Percentiles rank a stretch among this genome's conserved stretches.
phyloP scores from a whole-genome alignment of 2,113 vertebrate species.

The Albula goreensis region DNA sequence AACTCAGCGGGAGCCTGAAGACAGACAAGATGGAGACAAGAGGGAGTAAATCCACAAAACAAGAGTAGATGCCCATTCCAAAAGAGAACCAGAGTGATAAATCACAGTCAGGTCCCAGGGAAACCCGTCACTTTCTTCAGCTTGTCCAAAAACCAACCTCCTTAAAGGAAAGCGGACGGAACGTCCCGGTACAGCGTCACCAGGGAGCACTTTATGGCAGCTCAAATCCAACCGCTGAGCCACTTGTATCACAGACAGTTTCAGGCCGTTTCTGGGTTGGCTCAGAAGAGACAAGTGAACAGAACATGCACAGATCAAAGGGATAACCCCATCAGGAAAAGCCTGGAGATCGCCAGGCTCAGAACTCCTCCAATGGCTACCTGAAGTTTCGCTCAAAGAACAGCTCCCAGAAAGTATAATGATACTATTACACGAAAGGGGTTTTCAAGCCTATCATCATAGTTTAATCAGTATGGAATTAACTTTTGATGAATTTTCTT shows the following conservation, averaged over 20 bases:
- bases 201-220: not conserved
- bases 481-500: too few species aligned
- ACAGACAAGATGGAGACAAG: not conserved
- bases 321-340: not conserved
- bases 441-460: not conserved
- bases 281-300: not conserved
- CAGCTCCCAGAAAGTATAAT: not conserved
- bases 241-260: not conserved
- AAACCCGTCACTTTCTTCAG: not conserved
- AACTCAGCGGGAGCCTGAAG: not conserved
- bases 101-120: not conserved
- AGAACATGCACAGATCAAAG: not conserved
- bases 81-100: not conserved
- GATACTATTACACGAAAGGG: not conserved
- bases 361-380: not conserved
- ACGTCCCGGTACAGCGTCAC: not conserved
- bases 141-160: not conserved
- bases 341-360: not conserved
- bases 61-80: not conserved
- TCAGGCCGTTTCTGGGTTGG: not conserved
- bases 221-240: not conserved
- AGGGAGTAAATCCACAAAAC: not conserved
- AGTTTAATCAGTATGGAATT: too few species aligned
- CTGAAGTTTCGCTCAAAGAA: not conserved
- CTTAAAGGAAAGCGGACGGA: not conserved